Evolutionary conservation across 2,888 invertebrate genomes (phyloP).

Genomic region (Acleris sparsana): DNA sequence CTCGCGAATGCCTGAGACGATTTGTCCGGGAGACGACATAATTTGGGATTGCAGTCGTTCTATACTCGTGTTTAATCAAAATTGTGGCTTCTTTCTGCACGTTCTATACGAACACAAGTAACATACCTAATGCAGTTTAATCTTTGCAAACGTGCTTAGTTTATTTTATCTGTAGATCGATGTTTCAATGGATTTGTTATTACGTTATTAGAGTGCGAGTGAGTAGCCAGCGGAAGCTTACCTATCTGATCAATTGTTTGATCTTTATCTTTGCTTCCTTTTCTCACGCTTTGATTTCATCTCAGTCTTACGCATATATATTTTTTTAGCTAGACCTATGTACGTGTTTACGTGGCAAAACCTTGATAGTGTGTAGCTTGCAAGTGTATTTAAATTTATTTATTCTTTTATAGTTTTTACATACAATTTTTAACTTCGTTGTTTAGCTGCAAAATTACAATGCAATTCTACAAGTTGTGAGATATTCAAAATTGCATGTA

Average conservation of each 20-base stretch:
- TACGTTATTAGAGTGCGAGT: constrained; percentile 3
- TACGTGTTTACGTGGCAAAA: too few relatives aligned
- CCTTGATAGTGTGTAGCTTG: too few relatives aligned
- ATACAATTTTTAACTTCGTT: too few relatives aligned
- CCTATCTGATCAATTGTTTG: constrained; percentile 21
- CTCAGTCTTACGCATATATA: constrained; percentile 5
- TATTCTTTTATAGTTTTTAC: too few relatives aligned
- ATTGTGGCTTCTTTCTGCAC: constrained; percentile 21
- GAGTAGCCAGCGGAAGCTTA: constrained; percentile 10
- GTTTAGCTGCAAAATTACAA: too few relatives aligned
- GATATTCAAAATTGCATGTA: too few relatives aligned
- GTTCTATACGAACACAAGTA: neutral
- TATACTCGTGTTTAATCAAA: constrained; percentile 29
- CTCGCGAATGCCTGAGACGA: constrained; percentile 54
- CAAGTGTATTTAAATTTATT: too few relatives aligned
- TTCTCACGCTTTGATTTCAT: constrained; percentile 9
- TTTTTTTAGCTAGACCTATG: neutral
- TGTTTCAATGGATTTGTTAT: constrained; percentile 6
- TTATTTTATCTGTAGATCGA: constrained; percentile 1
- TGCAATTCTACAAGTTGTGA: too few relatives aligned
- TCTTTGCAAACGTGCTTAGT: constrained; percentile 1
- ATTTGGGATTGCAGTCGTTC: constrained; percentile 33
- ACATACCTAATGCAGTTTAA: neutral
- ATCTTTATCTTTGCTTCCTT: constrained; percentile 21
- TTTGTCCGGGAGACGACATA: constrained; percentile 45